Evolutionary conservation across 2,888 invertebrate species (phyloP).

Genomic region (Unio pictorum): DNA sequence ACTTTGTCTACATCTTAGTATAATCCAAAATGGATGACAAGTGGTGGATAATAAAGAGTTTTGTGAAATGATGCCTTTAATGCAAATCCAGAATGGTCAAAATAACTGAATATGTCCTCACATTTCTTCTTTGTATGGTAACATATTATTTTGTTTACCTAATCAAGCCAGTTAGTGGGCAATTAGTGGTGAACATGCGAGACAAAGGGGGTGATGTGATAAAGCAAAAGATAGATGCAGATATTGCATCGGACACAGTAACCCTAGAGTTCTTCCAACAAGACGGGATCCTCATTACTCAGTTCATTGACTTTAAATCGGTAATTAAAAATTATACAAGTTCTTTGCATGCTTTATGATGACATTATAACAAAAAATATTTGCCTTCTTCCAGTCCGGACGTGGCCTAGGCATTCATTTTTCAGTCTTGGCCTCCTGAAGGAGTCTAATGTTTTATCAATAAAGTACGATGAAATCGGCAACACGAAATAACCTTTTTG

Average conservation of each 20-base stretch:
- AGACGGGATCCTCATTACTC: conserved; percentile 92
- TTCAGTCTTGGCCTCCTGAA: too few species aligned
- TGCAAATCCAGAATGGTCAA: too few species aligned
- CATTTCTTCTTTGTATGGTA: too few species aligned
- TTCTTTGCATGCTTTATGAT: too few species aligned
- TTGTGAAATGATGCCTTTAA: neutral
- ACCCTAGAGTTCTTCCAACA: conserved; percentile 90
- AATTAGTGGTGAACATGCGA: conserved; percentile 70
- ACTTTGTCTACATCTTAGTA: too few species aligned
- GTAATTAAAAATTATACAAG: conserved; percentile 77
- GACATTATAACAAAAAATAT: too few species aligned
- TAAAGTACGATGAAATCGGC: too few species aligned
- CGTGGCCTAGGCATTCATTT: neutral
- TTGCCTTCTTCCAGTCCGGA: too few species aligned
- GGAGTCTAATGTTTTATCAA: too few species aligned
- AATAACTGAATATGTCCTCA: too few species aligned
- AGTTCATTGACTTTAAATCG: conserved; percentile 94
- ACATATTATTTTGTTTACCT: too few species aligned
- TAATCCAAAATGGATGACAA: conserved; percentile 3
- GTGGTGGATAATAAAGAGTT: neutral
- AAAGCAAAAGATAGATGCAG: conserved; percentile 92
- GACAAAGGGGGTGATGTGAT: conserved; percentile 92
- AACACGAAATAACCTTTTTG: too few species aligned
- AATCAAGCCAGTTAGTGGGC: conserved; percentile 7
- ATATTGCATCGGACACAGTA: conserved; percentile 91